Evolutionary conservation across 1,140 invertebrate genomes (phyloP), one percentile per base, ranked within the genome.

Genomic region (Callitettix versicolor): DNA sequence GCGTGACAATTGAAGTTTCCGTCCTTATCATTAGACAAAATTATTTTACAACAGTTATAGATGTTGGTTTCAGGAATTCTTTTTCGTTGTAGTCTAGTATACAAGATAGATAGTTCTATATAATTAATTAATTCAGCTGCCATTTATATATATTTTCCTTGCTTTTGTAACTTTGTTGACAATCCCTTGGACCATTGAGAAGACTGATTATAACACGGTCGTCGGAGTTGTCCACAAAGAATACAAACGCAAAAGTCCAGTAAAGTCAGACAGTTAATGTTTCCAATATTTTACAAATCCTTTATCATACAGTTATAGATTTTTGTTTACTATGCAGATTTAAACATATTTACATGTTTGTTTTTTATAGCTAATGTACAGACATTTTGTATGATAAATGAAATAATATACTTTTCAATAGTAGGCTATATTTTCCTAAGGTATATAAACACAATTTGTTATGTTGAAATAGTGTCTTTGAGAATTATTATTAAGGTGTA

Each of bases 331-430:
- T 44, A 3, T 12, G n/a, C 11, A 44, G 42, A 44, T 44, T 44
- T 44, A 30, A 30, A 30, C 26, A 30, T 30, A 30, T 30, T 30
- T 30, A 30, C 26, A 30, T 30, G 9, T 30, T 30, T 30, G 26
- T 30, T 30, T 30, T 30, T 30, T 30, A 30, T 30, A 30, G 26
- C 26, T 44, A 44, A 22, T 44, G 22, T 44, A 44, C 22, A 44
- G 42, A 44, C 42, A 44, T 44, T 44, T 44, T 44, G 20, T 44
- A 44, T 44, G 17, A 22, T 22, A 44, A 44, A 44, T 44, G 7
- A 44, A 44, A 44, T 44, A 44, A 30, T 44, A 44, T 22, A 44
- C 42, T 12, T 20, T 22, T 22, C 17, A 20, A 44, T 44, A 44
- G 26, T 44, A 44, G 17, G 17, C 17, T 44, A 44, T 44, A 44